Base-by-base conservation (phyloP, 2,113 vertebrate genomes). In the Corythoichthys intestinalis region DNA sequence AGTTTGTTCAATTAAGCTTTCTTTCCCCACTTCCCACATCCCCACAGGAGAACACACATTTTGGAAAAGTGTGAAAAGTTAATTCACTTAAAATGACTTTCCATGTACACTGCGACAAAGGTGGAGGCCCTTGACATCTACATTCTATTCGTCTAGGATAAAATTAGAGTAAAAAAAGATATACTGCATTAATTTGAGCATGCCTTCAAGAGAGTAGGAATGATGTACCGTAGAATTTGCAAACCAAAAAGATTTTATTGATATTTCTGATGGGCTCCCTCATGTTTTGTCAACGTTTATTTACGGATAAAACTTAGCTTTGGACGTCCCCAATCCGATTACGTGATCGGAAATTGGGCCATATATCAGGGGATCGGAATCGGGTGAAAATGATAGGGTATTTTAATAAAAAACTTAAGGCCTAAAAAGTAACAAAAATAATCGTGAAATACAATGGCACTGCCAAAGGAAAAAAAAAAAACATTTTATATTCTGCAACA, bases 1-100 rank as follows among this genome's bases (percentile, higher is more conserved):
- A 93, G 84, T 88, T 89, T 89, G 86, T 90, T 91, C 86, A 90
- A 91, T 92, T 92, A 92, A 90, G 88, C 83, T 87, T 89, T 81
- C 85, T 87, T 89, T 85, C 85, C 83, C 88, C 81, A 79, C 83
- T 76, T 73, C 84, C 72, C 78, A 70, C 71, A 66, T 71, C 78
- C 70, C 74, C 72, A 72, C 0, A 53, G 48, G 62, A 79, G 67
- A 83, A 79, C 78, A 72, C 70, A 78, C 66, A 81, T 83, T 82
- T 78, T 86, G 68, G 65, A 79, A 44, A 61, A 39, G 39, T 62
- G 44, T 56, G 61, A 57, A 67, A 84, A 86, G 82, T 87, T 82
- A 59, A 12, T 77, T 50, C 28, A 54, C 74, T 71, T 53, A 66
- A 74, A 50, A 58, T 74, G 70, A 80, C 78, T 79, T 83, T 70